Evolutionary conservation across 1,140 invertebrate species (phyloP), one percentile per base, ranked within the genome.

Genomic region (Delia radicum): DNA sequence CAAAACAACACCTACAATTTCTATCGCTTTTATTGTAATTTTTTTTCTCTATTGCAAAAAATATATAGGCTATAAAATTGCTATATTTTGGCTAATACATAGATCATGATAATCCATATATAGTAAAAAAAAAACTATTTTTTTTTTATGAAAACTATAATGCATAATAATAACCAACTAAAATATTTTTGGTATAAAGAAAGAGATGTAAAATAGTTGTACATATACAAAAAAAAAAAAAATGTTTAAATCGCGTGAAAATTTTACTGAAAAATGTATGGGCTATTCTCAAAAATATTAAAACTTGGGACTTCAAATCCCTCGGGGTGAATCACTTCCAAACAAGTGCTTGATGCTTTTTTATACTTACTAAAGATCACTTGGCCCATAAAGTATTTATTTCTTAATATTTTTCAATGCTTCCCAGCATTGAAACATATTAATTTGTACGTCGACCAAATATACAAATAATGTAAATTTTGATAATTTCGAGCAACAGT

Each of bases 61-160:
- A 6, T 69, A 69, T 69, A 33, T 69, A 69, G 65, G 65, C 65
- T 69, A 69, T 33, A 33, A 69, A 67, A n/a, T n/a, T n/a, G n/a
- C n/a, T n/a, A n/a, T n/a, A n/a, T n/a, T n/a, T n/a, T n/a, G n/a
- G n/a, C n/a, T n/a, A n/a, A n/a, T n/a, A n/a, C n/a, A n/a, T n/a
- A n/a, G n/a, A n/a, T n/a, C n/a, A n/a, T n/a, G n/a, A 67, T 15
- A 42, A 42, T 15, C 37, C 12, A 42, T 15, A 48, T 7, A 55
- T 55, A 55, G 3, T 55, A 55, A 55, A n/a, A 21, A 7, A 18
- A 55, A 55, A 21, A 55, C 21, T 21, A 55, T 55, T 21, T 24
- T 48, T 48, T n/a, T 48, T 55, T 21, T 55, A 55, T 55, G 48
- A 55, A n/a, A 55, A 55, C 37, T 13, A 42, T 3, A 3, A 42